A percentile compares a stretch with the other conserved stretches of the same genome.
Conservation (phyloP, 2,888 invertebrate genomes). For the Drosophila maculinotata region DNA sequence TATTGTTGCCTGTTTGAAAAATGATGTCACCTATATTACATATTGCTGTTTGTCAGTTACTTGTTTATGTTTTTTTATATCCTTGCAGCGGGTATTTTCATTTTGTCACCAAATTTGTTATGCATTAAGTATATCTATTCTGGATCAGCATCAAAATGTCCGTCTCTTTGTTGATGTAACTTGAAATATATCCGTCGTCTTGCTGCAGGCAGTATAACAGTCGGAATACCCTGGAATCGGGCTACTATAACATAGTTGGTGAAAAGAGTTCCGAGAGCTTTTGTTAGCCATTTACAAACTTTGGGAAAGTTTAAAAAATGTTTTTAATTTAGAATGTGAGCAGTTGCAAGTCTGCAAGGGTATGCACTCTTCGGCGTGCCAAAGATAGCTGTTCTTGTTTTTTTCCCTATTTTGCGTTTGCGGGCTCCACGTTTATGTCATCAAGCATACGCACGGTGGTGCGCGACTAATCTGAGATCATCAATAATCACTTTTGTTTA, state of each 20-base stretch:
- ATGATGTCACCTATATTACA: constrained; percentile 61
- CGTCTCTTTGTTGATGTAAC: not conserved
- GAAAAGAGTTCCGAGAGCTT: no score
- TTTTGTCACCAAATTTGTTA: no score
- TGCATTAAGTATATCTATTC: not conserved
- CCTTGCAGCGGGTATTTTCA: not conserved
- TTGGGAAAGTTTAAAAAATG: no score
- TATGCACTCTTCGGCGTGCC: not conserved
- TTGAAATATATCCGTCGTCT: no score
- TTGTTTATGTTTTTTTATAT: constrained; percentile 5
- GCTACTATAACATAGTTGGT: no score
- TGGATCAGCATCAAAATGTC: not conserved
- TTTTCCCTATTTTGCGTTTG: constrained; percentile 14
- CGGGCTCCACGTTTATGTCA: constrained; percentile 38
- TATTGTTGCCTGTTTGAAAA: constrained; percentile 46
- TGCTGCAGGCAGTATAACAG: no score
- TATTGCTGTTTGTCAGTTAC: constrained; percentile 8
- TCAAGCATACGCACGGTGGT: constrained; percentile 52
- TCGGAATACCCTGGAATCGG: no score
- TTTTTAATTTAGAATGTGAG: no score
- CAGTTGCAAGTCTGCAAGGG: not conserved
- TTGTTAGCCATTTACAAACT: no score
- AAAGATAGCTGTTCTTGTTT: not conserved
- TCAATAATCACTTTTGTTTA: constrained; percentile 61
- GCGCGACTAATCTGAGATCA: constrained; percentile 40